Base-by-base conservation (phyloP, 2,797 vertebrate genomes). In the Enteromius argenteus region DNA sequence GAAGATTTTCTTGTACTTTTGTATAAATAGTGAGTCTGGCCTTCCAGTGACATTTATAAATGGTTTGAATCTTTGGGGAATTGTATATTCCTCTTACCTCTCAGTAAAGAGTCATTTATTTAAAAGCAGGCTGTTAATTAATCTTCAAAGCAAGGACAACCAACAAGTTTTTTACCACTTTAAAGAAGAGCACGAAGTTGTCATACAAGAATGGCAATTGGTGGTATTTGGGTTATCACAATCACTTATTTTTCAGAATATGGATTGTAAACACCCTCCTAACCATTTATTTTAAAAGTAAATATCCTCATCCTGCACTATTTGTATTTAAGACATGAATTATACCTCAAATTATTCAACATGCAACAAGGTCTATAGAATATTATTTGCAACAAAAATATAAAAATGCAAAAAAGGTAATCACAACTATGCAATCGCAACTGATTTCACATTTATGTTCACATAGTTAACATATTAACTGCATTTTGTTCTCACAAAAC, bases 11-110 rank as follows among this genome's bases (percentile, higher is more conserved):
- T 42, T 60, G n/a, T 19, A 27, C 56, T 23, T 77, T 64, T 64
- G 42, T 78, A 44, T 78, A 76, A 58, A 58, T 58, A 58, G 73
- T 39, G 21, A 17, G 53, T 39, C 35, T 76, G 73, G 21, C 51
- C n/a, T 76, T 58, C 35, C 39, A 78, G 23, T 62, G 37, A 78
- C 37, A 13, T 62, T 14, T 23, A 9, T 76, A 51, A 76, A 76
- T 27, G 21, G 21, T 23, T 23, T 60, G 35, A 60, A 39, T 10
- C 13, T 35, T 58, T 58, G 35, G 6, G 23, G 35, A 58, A 58
- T 39, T 23, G 51, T 27, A n/a, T n/a, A 58, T 74, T 37, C 19
- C 30, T 53, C 30, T 37, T 23, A 39, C 7, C 21, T 76, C 53
- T 76, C 53, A 39, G 21, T 4, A 58, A 53, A 75, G 69, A 35